Evolutionary conservation across 2,113 vertebrate species (phyloP).

Genomic region (Cairina moschata): DNA sequence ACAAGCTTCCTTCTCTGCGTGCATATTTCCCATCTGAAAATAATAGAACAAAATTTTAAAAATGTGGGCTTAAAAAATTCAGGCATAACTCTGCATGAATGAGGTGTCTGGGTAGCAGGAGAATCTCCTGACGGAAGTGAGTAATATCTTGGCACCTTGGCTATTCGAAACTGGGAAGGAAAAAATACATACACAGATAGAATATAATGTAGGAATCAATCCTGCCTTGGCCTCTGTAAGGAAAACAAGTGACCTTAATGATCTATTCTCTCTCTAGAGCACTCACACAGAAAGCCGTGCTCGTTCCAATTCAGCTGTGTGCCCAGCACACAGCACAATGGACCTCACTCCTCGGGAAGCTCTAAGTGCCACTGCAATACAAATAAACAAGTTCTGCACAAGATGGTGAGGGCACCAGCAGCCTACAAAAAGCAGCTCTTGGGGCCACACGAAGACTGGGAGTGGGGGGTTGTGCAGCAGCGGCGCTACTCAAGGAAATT

Average conservation of each 20-base stretch:
- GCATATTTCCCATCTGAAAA: background rate
- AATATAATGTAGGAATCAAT: slow-evolving; percentile 66
- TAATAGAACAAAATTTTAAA: background rate
- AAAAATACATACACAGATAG: slow-evolving; percentile 53
- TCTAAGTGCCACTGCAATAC: slow-evolving; percentile 57
- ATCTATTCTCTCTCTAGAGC: slow-evolving; percentile 73
- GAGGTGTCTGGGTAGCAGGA: background rate
- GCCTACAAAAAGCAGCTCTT: slow-evolving; percentile 54
- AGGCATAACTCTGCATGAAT: background rate
- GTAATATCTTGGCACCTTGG: background rate
- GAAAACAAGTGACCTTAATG: slow-evolving; percentile 72
- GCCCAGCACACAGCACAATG: slow-evolving; percentile 60
- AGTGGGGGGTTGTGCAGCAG: background rate
- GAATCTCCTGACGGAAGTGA: slow-evolving; percentile 2
- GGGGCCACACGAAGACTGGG: slow-evolving; percentile 17
- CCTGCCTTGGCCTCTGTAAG: slow-evolving; percentile 50
- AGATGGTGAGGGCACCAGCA: slow-evolving; percentile 64
- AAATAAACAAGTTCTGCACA: slow-evolving; percentile 67
- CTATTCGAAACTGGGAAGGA: background rate
- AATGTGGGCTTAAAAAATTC: background rate
- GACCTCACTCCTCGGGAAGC: slow-evolving; percentile 60
- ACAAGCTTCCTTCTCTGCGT: background rate
- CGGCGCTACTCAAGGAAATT: background rate
- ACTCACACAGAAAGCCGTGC: slow-evolving; percentile 63
- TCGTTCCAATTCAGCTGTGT: slow-evolving; percentile 58